Base-by-base conservation (phyloP, 1,140 invertebrate genomes). In the Liolophura sinensis region DNA sequence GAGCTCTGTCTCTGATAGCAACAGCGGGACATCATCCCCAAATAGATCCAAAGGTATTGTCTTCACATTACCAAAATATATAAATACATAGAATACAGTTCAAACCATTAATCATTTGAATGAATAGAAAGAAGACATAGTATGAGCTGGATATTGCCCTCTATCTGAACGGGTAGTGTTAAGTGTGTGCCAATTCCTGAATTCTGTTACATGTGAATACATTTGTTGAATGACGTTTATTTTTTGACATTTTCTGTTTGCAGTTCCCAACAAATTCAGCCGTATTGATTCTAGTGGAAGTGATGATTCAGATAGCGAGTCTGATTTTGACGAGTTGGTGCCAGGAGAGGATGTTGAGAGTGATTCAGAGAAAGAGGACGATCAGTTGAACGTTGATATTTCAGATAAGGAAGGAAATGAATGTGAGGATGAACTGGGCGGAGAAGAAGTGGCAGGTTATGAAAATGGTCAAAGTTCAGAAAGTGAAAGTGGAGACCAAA, bases 261-360 rank as follows among this genome's bases (percentile, higher is more conserved):
- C 49, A 66, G 64, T 47, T 60, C 18, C 61, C 46, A 60, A 65
- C 52, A 73, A 73, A 55, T 73, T 73, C 64, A 70, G 68, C 22
- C 65, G 71, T 20, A 70, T 65, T 47, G 65, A 73, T 31, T 62
- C 65, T 12, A 69, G 68, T 51, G 65, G 61, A 51, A 62, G 59
- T 31, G 68, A 70, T 31, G 65, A 47, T 5, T 20, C 62, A 59
- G 61, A 63, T 11, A 60, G 27, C 59, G 55, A 51, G 49, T 22
- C 25, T 66, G 48, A 27, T 60, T 20, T 7, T 60, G 27, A 51
- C 3, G 22, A 52, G 18, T 22, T 25, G 15, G 27, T 25, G 14
- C 18, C 25, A 14, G 27, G 25, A 9, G 51, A 60, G 47, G 59
- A 59, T 31, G 55, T 11, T 24, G 51, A 69, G 22, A 58, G 65